A percentile compares a stretch with the other conserved stretches of the same genome.
phyloP scores from a whole-genome alignment of 2,113 vertebrate genomes.

The Todiramphus chloris region DNA sequence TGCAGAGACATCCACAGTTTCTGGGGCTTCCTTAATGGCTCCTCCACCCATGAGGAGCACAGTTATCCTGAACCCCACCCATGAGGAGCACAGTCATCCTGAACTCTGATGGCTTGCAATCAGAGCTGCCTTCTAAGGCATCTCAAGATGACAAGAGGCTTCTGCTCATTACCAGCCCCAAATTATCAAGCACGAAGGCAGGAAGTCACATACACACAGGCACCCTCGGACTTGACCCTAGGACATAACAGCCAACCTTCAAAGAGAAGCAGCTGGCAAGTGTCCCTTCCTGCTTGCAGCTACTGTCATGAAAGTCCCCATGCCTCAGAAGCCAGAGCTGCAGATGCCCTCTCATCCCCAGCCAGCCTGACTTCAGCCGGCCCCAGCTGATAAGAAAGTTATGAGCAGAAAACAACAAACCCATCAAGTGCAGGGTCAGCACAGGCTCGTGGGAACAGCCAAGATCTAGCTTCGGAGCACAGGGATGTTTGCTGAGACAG shows the following conservation, averaged over 20 bases:
- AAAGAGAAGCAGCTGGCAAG: background rate
- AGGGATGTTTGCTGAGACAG: background rate
- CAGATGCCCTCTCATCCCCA: background rate
- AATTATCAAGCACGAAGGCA: accelerated
- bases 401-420: background rate
- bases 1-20: background rate
- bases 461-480: background rate
- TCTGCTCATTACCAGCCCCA: accelerated
- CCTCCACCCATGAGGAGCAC: background rate
- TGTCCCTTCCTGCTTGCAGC: background rate
- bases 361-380: background rate
- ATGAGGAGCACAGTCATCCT: accelerated
- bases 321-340: background rate
- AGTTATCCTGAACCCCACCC: background rate
- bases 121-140: background rate
- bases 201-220: background rate
- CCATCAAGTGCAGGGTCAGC: background rate
- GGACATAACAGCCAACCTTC: background rate
- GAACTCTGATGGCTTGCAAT: background rate
- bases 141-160: background rate
- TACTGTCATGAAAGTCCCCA: background rate
- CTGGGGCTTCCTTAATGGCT: background rate
- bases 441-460: slow-evolving; percentile 43
- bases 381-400: slow-evolving; percentile 19
- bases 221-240: background rate